These are phyloP conservation scores for Apodemus sylvaticus DNA, from an alignment of 2,113 vertebrate genomes.

Conservation along the genomic window DNA sequence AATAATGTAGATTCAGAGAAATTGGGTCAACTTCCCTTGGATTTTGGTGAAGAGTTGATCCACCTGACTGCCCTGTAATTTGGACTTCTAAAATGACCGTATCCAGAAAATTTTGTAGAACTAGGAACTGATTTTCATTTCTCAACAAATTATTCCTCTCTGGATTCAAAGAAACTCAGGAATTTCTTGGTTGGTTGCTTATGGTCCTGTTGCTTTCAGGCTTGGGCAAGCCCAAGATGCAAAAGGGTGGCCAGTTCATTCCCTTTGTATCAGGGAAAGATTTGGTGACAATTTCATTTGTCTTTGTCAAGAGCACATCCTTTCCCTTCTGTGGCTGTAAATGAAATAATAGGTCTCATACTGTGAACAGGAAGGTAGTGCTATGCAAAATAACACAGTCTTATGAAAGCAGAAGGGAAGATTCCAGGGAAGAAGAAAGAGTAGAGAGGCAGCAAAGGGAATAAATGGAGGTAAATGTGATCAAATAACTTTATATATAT, in stretches of 20 bases:
- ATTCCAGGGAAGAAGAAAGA: background rate
- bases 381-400: background rate
- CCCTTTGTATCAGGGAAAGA: background rate
- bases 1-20: background rate
- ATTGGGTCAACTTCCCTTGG: rapidly evolving
- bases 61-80: background rate
- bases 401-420: background rate
- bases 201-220: background rate
- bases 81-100: background rate
- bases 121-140: too few relatives aligned
- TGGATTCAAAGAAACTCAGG: background rate
- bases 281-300: background rate
- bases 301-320: background rate
- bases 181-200: background rate
- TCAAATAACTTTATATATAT: background rate
- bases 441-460: background rate
- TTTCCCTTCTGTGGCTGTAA: background rate
- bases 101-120: background rate
- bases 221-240: background rate
- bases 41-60: background rate
- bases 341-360: background rate
- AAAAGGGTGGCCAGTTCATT: background rate
- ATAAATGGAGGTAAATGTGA: background rate
- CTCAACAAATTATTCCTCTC: background rate
- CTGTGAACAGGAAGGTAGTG: background rate